phyloP scores from a whole-genome alignment of 2,113 vertebrate genomes.

The Ivindomyrus marchei region DNA sequence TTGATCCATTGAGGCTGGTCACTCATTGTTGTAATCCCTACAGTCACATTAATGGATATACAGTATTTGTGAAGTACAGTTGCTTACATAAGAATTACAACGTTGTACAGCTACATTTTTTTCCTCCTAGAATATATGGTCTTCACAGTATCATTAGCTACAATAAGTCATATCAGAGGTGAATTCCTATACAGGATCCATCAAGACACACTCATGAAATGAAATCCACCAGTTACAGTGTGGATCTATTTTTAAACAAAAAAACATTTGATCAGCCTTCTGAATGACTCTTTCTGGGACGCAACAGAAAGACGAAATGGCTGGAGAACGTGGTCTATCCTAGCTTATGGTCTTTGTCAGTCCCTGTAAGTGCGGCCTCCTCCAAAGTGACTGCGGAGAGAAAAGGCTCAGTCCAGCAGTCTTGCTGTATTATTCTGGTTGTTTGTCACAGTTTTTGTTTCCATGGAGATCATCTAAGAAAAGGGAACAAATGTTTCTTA shows the following conservation, averaged over 20 bases:
- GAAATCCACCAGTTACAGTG: neutral
- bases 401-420: neutral
- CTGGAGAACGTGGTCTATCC: neutral
- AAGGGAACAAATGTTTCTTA: neutral
- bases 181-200: neutral
- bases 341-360: neutral
- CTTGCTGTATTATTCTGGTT: neutral
- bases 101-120: neutral
- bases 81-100: neutral
- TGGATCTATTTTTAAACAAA: neutral
- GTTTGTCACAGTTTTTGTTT: neutral
- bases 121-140: neutral
- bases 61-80: neutral
- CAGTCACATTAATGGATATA: neutral
- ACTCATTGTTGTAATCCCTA: neutral
- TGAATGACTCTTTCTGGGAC: neutral
- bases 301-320: neutral
- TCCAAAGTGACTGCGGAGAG: neutral
- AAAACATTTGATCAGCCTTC: neutral
- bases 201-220: neutral
- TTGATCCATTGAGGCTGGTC: neutral
- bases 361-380: neutral
- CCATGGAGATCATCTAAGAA: constrained; percentile 1
- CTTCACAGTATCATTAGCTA: neutral
- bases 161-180: neutral